Conservation (phyloP, 2,888 invertebrate genomes). For the Enchytraeus crypticus region DNA sequence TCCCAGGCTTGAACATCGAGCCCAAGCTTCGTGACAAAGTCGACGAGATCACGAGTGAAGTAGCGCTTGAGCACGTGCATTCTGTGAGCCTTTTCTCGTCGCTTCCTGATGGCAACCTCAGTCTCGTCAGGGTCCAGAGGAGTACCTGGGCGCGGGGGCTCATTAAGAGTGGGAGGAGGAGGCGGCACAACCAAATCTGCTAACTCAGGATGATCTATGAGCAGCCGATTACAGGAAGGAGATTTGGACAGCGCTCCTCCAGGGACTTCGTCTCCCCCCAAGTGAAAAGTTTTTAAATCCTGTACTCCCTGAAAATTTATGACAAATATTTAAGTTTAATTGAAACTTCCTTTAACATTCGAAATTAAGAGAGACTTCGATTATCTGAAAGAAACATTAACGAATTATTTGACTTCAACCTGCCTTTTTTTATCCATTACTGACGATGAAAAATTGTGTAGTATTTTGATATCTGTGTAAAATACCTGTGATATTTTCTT, state of each 20-base stretch:
- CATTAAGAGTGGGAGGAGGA: too few relatives aligned
- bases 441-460: too few relatives aligned
- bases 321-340: too few relatives aligned
- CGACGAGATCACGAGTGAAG: not conserved
- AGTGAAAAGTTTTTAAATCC: slow-evolving; percentile 35
- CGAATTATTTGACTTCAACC: too few relatives aligned
- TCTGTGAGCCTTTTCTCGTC: too few relatives aligned
- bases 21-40: not conserved
- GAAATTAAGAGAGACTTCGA: too few relatives aligned
- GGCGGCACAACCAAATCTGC: too few relatives aligned
- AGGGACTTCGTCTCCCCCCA: slow-evolving; percentile 43
- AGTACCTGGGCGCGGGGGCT: not conserved
- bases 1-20: not conserved
- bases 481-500: too few relatives aligned
- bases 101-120: not conserved
- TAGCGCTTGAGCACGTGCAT: not conserved
- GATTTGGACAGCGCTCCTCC: slow-evolving; percentile 38
- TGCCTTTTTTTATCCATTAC: too few relatives aligned
- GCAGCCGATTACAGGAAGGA: slow-evolving; percentile 28
- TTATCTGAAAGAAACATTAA: too few relatives aligned
- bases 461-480: too few relatives aligned
- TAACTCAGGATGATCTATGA: not conserved
- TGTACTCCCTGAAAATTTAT: slow-evolving; percentile 10
- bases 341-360: too few relatives aligned
- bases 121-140: not conserved